These are phyloP conservation scores for Bucorvus abyssinicus DNA, from an alignment of 2,797 vertebrate species.

Conservation along the genomic window DNA sequence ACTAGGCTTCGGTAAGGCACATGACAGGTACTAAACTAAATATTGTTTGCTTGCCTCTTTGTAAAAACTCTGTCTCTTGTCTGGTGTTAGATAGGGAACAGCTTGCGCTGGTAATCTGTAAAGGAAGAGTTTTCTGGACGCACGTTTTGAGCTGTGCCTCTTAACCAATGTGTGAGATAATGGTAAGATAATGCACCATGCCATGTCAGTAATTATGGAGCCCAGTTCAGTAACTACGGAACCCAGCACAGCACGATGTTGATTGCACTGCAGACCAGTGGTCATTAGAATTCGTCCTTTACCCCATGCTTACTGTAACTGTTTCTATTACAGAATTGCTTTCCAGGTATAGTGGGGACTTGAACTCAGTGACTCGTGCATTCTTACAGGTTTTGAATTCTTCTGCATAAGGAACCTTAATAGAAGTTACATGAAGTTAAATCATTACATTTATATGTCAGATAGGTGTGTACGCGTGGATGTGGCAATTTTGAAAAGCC, in stretches of 20 bases:
- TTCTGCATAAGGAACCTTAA: background rate
- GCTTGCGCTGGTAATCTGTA: background rate
- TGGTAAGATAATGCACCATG: background rate
- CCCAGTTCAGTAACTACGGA: background rate
- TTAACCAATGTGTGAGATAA: background rate
- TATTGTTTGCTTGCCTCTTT: background rate
- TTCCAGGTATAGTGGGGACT: background rate
- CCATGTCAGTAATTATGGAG: background rate
- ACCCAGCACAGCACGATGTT: background rate
- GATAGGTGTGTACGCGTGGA: background rate
- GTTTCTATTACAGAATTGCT: background rate
- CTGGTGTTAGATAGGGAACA: background rate
- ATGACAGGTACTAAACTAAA: background rate
- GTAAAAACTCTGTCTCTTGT: background rate
- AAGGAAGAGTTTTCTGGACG: background rate
- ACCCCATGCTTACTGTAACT: background rate
- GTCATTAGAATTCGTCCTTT: background rate
- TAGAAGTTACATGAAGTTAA: background rate
- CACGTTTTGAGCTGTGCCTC: background rate
- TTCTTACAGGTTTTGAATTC: background rate
- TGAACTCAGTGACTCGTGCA: background rate
- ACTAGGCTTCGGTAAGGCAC: background rate
- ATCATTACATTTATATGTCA: background rate
- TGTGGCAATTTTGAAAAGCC: background rate
- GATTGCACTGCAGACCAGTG: background rate